phyloP scores from a whole-genome alignment of 2,888 invertebrate genomes.

The Athripsodes cinereus region DNA sequence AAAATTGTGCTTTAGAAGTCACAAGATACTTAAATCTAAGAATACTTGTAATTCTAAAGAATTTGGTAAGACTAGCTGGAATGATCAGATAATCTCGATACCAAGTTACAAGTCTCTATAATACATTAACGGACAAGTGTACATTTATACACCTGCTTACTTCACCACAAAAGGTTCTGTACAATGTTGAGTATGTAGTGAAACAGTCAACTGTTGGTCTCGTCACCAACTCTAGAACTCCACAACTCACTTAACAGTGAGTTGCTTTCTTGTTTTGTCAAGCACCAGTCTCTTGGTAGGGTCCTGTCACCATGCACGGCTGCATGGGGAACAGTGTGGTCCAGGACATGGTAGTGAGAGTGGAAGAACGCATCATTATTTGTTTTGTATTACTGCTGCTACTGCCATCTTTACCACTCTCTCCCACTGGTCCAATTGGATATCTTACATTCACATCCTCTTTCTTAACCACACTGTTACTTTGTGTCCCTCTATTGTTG shows the following conservation, averaged over 20 bases:
- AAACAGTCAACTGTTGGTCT: too few species aligned
- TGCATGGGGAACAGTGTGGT: conserved; percentile 84
- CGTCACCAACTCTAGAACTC: too few species aligned
- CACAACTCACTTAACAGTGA: too few species aligned
- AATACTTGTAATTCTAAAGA: conserved; percentile 20
- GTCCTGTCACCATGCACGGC: conserved; percentile 79
- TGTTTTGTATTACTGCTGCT: conserved; percentile 41
- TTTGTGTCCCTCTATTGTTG: conserved; percentile 31
- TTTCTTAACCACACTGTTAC: conserved; percentile 36
- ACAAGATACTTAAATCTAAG: conserved; percentile 17
- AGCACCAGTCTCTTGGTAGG: conserved; percentile 65
- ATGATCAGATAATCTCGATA: conserved; percentile 10
- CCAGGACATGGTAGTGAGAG: conserved; percentile 76
- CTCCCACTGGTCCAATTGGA: conserved; percentile 36
- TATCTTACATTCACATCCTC: conserved; percentile 39
- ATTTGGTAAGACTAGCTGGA: conserved; percentile 21
- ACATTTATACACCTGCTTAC: too few species aligned
- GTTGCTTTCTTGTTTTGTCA: conserved; percentile 34
- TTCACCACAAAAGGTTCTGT: too few species aligned
- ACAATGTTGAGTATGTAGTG: too few species aligned
- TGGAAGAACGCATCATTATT: conserved; percentile 53
- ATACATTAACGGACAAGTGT: too few species aligned
- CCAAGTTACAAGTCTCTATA: not conserved
- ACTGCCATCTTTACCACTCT: conserved; percentile 34
- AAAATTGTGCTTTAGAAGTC: conserved; percentile 23